Conservation (phyloP, 2,797 vertebrate species). For the Galagoides demidoff region DNA sequence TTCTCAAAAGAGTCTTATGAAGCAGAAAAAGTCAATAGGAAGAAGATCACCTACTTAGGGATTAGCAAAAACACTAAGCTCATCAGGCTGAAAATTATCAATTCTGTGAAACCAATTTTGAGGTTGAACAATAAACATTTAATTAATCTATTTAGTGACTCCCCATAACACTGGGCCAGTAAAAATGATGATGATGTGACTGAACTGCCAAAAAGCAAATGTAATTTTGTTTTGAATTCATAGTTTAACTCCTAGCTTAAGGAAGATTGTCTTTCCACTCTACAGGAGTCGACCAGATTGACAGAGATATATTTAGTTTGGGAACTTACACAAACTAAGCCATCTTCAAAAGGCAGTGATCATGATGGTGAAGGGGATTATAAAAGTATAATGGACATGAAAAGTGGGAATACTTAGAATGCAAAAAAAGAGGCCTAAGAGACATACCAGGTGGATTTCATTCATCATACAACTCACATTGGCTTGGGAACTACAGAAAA, state of each 20-base stretch:
- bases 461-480: constrained; percentile 57
- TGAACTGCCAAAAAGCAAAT: constrained; percentile 55
- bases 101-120: constrained; percentile 50
- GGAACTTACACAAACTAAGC: not conserved
- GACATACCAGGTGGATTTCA: constrained; percentile 15
- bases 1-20: not conserved
- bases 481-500: not conserved
- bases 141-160: constrained; percentile 62
- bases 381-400: not conserved
- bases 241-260: constrained; percentile 10
- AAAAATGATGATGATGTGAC: constrained; percentile 37
- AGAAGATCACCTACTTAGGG: not conserved
- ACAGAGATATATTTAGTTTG: not conserved
- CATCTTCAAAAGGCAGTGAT: constrained; percentile 14
- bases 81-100: constrained; percentile 42
- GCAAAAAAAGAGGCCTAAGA: not conserved
- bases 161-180: not conserved
- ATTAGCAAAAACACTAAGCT: constrained; percentile 18
- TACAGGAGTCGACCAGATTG: not conserved
- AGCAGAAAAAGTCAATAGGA: not conserved
- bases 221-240: constrained; percentile 29
- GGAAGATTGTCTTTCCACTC: constrained; percentile 24
- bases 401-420: not conserved
- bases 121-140: constrained; percentile 51
- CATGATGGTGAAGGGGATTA: not conserved